Evolutionary conservation across 92 coral and sea anemone species (phyloP), one percentile per base, ranked within the genome.

Genomic region (Palythoa grandiflora): DNA sequence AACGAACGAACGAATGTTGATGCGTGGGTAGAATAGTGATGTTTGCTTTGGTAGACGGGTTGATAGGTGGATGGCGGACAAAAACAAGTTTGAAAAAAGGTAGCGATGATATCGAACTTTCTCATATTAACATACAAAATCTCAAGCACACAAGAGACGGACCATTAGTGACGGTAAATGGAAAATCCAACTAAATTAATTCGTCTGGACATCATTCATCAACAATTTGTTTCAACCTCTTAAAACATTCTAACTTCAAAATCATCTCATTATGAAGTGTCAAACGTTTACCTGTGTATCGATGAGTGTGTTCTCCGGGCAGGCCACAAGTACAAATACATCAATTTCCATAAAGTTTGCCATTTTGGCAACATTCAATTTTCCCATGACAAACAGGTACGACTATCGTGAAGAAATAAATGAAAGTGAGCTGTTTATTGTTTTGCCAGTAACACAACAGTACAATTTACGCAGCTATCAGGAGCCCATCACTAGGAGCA

Each of bases 291-390:
- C 99, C 98, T 97, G 92, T 8, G 98, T 94, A 70, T 94, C 91
- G 59, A 97, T 97, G 37, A 97, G 84, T 51, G 97, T 94, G 75
- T 97, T 97, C 78, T 97, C 98, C 47, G 99, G 98, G 54, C 99
- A 97, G 15, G 99, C 96, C 52, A 97, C 94, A 21, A 97, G 91
- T 40, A 97, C 99, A 91, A 92, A 97, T 53, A 95, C 84, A 75
- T 97, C 99, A 50, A 97, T 92, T 93, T 97, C 99, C 97, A 97
- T 93, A 44, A 97, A 97, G 91, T 97, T 97, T 1, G 99, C 99
- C 94, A 97, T 93, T 89, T 97, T 97, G 52, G 96, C 93, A 47
- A 94, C 97, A 84, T 95, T 97, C 40, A 97, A 84, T 85, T 97
- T 97, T 1, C 99, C 99, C 95, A 95, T 91, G 79, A 95, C 98